These are phyloP conservation scores for Rhamphomyia laevipes DNA, from an alignment of 2,888 invertebrate genomes.

Conservation along the genomic window DNA sequence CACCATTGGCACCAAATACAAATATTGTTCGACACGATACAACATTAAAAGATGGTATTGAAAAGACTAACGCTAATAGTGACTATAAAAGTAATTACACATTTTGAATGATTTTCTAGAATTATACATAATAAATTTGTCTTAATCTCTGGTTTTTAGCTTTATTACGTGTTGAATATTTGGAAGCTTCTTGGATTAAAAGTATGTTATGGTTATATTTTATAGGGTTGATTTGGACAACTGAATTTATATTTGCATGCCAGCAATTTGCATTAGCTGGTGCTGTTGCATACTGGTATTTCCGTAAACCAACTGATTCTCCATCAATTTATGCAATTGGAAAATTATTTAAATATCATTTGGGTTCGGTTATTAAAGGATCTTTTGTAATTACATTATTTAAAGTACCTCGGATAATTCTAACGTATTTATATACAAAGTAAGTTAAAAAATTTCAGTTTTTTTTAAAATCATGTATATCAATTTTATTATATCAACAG, in stretches of 20 bases:
- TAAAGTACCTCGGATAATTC: constrained; percentile 77
- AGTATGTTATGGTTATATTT: constrained; percentile 93
- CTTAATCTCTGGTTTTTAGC: constrained; percentile 40
- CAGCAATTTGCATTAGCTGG: constrained; percentile 91
- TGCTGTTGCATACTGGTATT: constrained; percentile 90
- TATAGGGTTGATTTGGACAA: constrained; percentile 82
- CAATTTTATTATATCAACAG: constrained; percentile 34
- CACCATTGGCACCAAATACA: constrained; percentile 31
- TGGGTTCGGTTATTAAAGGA: constrained; percentile 92
- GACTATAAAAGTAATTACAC: constrained; percentile 27
- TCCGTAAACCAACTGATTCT: constrained; percentile 60
- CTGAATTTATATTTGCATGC: constrained; percentile 88
- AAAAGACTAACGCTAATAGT: constrained; percentile 19
- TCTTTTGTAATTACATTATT: constrained; percentile 87
- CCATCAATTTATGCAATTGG: constrained; percentile 48
- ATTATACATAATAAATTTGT: constrained; percentile 7
- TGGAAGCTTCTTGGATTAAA: constrained; percentile 66
- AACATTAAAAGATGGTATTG: constrained; percentile 13
- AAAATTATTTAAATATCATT: constrained; percentile 73
- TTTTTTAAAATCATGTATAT: neutral
- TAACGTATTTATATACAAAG: constrained; percentile 84
- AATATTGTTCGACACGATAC: constrained; percentile 16
- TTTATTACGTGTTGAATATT: constrained; percentile 57
- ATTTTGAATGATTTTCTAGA: neutral
- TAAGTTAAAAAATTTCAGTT: constrained; percentile 40